Conservation (phyloP, 1,140 invertebrate species). For the Nasonia giraulti region DNA sequence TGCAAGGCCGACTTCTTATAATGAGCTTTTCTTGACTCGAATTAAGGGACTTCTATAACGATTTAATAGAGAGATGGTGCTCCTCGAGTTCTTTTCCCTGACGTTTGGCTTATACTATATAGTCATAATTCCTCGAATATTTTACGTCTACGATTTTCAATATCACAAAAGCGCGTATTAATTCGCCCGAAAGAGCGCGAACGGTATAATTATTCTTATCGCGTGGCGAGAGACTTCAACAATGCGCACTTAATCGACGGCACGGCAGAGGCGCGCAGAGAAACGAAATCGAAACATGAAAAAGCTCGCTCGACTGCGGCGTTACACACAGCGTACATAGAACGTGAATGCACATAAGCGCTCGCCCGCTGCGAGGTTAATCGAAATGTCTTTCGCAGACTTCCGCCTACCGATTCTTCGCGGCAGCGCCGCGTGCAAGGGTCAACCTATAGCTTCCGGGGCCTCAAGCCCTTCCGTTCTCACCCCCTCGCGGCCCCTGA, state of each 20-base stretch:
- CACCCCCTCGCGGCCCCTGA: background rate
- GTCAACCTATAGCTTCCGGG: constrained; percentile 57
- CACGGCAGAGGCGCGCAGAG: background rate
- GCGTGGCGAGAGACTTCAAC: no score
- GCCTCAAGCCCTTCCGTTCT: background rate
- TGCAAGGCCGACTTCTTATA: background rate
- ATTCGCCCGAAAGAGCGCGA: no score
- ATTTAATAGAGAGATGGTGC: background rate
- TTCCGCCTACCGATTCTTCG: constrained; percentile 57
- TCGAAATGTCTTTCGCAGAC: constrained; percentile 73
- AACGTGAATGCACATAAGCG: background rate
- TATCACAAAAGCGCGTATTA: no score
- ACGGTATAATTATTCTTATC: no score
- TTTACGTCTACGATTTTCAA: no score
- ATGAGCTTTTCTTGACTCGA: constrained; percentile 8
- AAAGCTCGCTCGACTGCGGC: background rate
- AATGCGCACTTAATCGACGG: background rate
- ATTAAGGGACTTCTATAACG: background rate
- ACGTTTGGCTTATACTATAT: no score
- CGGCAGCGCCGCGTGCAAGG: constrained; percentile 10
- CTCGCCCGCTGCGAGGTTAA: constrained; percentile 65
- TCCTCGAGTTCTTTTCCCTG: no score
- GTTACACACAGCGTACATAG: background rate
- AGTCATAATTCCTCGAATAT: no score
- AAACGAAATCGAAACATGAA: background rate